Evolutionary conservation across 2,113 vertebrate genomes (phyloP), one percentile per base, ranked within the genome.

Genomic region (Pygoscelis antarcticus): DNA sequence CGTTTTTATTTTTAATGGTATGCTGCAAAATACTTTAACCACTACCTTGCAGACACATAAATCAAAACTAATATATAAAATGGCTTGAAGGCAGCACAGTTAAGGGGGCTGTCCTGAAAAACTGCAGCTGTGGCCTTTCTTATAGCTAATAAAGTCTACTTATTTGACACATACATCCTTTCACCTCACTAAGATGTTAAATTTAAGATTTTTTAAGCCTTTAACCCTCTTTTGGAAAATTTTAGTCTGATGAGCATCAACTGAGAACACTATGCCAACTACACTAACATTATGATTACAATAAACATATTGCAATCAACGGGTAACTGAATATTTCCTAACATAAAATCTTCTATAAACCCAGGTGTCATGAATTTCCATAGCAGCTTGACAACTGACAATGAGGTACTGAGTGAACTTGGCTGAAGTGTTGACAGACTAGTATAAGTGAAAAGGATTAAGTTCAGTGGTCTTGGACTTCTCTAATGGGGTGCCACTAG

Each of bases 11-110:
- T 96, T 94, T 80, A 85, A 97, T 54, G 47, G 34, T 85, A 90
- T 81, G 49, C 38, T 96, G 85, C 77, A 97, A 97, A 95, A 94
- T 84, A 83, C 70, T 95, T 76, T 95, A 97, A 95, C 87, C 76
- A 36, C 18, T 88, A 64, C 69, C 74, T 85, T 82, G 81, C 78
- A 95, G 70, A 61, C 32, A 79, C 46, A 89, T 87, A 97, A 93
- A 97, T 95, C 74, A 97, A 71, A 83, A 60, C 29, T 38, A 96
- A 96, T 92, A 85, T 38, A 65, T 27, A n/a, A 97, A 96, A 93
- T 94, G 6, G 79, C 64, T 86, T 90, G 71, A 80, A 97, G 90
- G 58, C 66, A 83, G 51, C 79, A 25, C 27, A 36, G 11, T 80
- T 77, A 76, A 89, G 22, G 20, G 34, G 27, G 3, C 6, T 72